A percentile compares a stretch with the other conserved stretches of the same genome.
Evolutionary conservation across 2,888 invertebrate species (phyloP).

Genomic region (Malthinus seriepunctatus): DNA sequence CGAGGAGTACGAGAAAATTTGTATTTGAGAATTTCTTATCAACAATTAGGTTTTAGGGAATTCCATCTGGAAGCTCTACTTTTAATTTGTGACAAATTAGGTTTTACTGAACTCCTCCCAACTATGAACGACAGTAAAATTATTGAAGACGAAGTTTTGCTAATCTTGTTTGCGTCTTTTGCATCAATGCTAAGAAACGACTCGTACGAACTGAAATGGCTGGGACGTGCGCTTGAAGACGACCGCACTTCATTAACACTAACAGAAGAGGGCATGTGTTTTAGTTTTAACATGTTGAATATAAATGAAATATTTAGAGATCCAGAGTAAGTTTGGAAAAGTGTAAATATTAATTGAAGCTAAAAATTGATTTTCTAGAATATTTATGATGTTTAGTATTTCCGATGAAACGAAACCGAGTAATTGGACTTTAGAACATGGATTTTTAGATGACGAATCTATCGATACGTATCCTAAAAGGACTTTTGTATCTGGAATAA

Average conservation of each 20-base stretch:
- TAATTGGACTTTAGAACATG: not conserved
- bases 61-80: too few species aligned
- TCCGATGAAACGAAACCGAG: not conserved
- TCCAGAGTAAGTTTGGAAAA: conserved; percentile 5
- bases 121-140: too few species aligned
- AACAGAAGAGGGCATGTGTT: conserved; percentile 12
- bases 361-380: not conserved
- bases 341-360: too few species aligned
- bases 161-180: too few species aligned
- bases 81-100: too few species aligned
- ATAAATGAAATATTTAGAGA: conserved; percentile 1
- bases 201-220: not conserved
- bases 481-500: conserved; percentile 51
- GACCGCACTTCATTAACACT: not conserved
- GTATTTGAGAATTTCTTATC: too few species aligned
- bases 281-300: conserved; percentile 15
- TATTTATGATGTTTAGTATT: not conserved
- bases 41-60: too few species aligned
- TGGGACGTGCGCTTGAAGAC: not conserved
- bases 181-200: too few species aligned
- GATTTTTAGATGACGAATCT: not conserved
- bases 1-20: not conserved
- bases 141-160: too few species aligned
- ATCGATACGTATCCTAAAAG: conserved; percentile 65
- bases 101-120: too few species aligned